A percentile compares a stretch with the other conserved stretches of the same genome.
Evolutionary conservation across 2,797 vertebrate species (phyloP).

Genomic region (Margarornis squamiger): DNA sequence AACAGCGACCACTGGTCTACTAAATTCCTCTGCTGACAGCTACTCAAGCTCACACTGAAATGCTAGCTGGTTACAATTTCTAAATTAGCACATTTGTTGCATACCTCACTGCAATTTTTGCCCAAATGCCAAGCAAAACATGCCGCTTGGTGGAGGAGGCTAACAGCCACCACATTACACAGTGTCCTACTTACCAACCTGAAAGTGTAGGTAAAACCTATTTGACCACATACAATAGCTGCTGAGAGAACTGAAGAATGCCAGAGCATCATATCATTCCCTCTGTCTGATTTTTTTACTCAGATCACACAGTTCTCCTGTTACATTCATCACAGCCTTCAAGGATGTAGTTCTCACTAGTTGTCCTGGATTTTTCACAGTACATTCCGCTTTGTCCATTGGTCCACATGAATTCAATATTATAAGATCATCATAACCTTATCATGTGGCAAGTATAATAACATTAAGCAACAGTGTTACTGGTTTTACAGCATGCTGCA

Average conservation of each 20-base stretch:
- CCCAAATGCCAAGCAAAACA: conserved; percentile 35
- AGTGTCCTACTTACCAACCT: neutral
- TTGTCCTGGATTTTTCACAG: neutral
- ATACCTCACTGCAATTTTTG: neutral
- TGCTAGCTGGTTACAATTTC: conserved; percentile 18
- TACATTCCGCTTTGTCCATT: neutral
- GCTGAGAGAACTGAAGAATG: neutral
- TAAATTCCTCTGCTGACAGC: conserved; percentile 47
- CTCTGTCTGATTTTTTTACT: neutral
- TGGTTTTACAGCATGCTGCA: neutral
- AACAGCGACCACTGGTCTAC: neutral
- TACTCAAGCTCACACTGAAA: conserved; percentile 33
- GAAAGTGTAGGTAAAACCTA: neutral
- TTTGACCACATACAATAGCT: neutral
- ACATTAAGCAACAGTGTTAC: neutral
- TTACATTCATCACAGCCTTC: neutral
- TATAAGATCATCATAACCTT: neutral
- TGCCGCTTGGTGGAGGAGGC: neutral
- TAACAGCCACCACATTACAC: neutral
- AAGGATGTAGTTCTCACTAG: neutral
- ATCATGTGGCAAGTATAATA: neutral
- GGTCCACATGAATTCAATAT: neutral
- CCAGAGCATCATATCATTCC: neutral
- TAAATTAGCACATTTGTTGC: conserved; percentile 19
- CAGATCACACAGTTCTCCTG: neutral